These are phyloP conservation scores for Strigamia maritima DNA, from an alignment of 2,888 invertebrate genomes.

Conservation along the genomic window DNA sequence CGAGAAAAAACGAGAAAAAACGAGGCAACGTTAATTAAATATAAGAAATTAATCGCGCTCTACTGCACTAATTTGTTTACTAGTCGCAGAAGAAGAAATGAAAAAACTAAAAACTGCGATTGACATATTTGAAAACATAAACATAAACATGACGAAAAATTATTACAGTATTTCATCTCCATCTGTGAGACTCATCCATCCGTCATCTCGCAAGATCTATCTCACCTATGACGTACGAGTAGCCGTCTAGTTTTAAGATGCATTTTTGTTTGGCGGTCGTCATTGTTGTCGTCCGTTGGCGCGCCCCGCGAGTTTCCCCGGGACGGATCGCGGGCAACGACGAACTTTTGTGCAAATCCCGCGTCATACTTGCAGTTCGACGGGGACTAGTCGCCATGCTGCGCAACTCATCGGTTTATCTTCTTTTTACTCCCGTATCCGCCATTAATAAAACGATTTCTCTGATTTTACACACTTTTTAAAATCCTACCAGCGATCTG, in stretches of 20 bases:
- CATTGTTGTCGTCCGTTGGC: neutral
- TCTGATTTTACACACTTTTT: neutral
- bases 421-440: neutral
- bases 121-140: constrained; percentile 18
- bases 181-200: constrained; percentile 42
- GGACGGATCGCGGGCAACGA: neutral
- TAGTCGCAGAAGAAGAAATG: constrained; percentile 6
- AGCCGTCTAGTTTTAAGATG: constrained; percentile 78
- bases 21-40: neutral
- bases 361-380: neutral
- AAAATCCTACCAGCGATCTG: neutral
- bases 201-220: constrained; percentile 47
- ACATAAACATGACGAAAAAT: too few relatives aligned
- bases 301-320: neutral
- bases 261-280: constrained; percentile 54
- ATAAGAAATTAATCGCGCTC: neutral
- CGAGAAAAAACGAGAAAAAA: too few relatives aligned
- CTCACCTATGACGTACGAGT: constrained; percentile 82
- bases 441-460: neutral
- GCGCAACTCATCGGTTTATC: neutral
- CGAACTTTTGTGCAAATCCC: constrained; percentile 20
- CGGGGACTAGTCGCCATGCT: neutral
- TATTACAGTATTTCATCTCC: too few relatives aligned
- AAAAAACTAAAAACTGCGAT: constrained; percentile 14
- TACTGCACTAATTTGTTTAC: neutral